Percentiles rank a stretch among this genome's conserved stretches.
Evolutionary conservation across 2,888 invertebrate genomes (phyloP).

Genomic region (Ametastegia equiseti): DNA sequence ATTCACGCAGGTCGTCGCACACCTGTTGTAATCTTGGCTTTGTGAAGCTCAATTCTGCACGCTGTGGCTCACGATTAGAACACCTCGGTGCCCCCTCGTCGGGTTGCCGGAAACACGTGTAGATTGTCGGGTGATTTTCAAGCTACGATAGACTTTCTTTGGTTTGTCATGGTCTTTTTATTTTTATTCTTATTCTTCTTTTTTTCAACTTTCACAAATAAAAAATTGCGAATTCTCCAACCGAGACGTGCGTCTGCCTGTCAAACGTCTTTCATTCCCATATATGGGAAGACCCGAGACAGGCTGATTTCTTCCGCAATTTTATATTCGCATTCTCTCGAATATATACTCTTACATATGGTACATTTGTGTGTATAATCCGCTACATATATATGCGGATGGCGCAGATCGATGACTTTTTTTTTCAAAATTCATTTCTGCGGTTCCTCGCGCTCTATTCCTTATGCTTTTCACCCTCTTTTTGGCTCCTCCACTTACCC

Average conservation of each 20-base stretch:
- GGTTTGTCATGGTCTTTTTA: not conserved
- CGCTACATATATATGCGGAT: not conserved
- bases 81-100: conserved; percentile 11
- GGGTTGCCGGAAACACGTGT: not conserved
- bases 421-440: not conserved
- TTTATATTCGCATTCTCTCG: no score
- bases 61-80: conserved; percentile 10
- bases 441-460: not conserved
- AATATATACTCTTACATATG: no score
- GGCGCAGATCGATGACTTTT: not conserved
- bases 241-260: no score
- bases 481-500: not conserved
- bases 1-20: conserved; percentile 33
- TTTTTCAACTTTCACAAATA: not conserved
- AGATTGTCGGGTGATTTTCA: not conserved
- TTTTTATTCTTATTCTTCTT: not conserved
- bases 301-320: no score
- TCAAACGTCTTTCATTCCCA: no score
- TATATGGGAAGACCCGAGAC: no score
- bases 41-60: conserved; percentile 9
- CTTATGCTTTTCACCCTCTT: not conserved
- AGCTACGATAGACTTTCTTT: not conserved
- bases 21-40: conserved; percentile 43
- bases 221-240: no score
- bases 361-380: no score